These are phyloP conservation scores for Odontophorus gujanensis DNA, from an alignment of 2,113 vertebrate species.

Conservation along the genomic window DNA sequence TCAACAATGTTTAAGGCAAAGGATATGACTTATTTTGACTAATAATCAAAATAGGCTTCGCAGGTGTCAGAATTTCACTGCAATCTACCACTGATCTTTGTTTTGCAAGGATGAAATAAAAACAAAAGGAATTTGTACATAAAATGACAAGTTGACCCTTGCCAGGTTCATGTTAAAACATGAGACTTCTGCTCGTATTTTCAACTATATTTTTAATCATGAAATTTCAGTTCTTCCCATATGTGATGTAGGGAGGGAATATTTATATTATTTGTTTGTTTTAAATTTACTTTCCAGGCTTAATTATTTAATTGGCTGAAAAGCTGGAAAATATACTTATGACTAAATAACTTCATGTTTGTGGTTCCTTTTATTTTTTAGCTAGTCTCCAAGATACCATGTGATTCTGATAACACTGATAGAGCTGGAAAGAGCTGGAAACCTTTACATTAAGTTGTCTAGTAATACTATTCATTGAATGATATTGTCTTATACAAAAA, in stretches of 20 bases:
- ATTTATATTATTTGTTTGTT: conserved; percentile 68
- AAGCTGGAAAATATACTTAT: conserved; percentile 71
- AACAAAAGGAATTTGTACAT: conserved; percentile 22
- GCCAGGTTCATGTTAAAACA: conserved; percentile 43
- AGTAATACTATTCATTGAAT: conserved; percentile 39
- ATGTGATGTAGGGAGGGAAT: conserved; percentile 30
- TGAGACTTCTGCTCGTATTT: background rate
- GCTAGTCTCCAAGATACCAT: conserved; percentile 43
- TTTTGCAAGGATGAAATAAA: conserved; percentile 38
- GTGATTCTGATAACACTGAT: conserved; percentile 72
- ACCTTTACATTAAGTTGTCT: conserved; percentile 32
- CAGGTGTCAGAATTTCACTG: conserved; percentile 59
- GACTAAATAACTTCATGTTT: conserved; percentile 69
- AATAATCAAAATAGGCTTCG: conserved; percentile 54
- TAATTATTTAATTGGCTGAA: conserved; percentile 79
- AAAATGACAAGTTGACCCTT: background rate
- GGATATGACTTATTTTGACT: background rate
- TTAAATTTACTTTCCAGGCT: conserved; percentile 71
- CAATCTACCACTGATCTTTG: conserved; percentile 4
- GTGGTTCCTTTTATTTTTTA: conserved; percentile 64
- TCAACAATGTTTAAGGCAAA: background rate
- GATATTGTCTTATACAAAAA: background rate
- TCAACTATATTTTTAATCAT: background rate
- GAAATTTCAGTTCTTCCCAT: conserved; percentile 62
- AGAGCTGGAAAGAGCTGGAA: conserved; percentile 12